These are phyloP conservation scores for Gavialis gangeticus DNA, from an alignment of 2,113 vertebrate species.

Conservation along the genomic window DNA sequence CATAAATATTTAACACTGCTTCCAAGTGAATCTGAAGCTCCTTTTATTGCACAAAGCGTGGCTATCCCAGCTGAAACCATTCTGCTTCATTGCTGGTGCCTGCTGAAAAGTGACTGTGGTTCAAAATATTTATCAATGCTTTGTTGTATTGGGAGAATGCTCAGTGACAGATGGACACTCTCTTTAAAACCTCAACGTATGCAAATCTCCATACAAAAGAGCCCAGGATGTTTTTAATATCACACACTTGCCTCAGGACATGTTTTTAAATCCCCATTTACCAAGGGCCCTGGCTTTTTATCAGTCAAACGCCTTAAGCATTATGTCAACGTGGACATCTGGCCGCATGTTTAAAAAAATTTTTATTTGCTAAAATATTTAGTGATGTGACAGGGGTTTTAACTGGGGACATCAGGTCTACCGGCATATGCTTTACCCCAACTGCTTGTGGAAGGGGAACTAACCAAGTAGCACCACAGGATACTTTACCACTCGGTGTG, in stretches of 20 bases:
- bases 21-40: slow-evolving; percentile 53
- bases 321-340: slow-evolving; percentile 97
- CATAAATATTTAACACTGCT: slow-evolving; percentile 69
- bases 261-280: slow-evolving; percentile 94
- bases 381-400: slow-evolving; percentile 76
- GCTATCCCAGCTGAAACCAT: slow-evolving; percentile 75
- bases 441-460: slow-evolving; percentile 17
- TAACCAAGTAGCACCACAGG: not conserved
- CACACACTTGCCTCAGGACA: slow-evolving; percentile 92
- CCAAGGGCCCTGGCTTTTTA: slow-evolving; percentile 91
- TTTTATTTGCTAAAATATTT: slow-evolving; percentile 86
- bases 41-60: slow-evolving; percentile 59
- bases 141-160: slow-evolving; percentile 90
- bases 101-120: slow-evolving; percentile 79
- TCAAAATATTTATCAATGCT: slow-evolving; percentile 91
- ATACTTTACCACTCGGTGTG: not conserved
- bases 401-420: slow-evolving; percentile 57
- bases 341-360: slow-evolving; percentile 85
- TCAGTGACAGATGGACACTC: slow-evolving; percentile 93
- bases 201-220: slow-evolving; percentile 94
- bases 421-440: slow-evolving; percentile 47
- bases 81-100: slow-evolving; percentile 54
- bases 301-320: slow-evolving; percentile 97
- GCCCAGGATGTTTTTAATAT: slow-evolving; percentile 95
- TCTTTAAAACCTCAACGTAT: slow-evolving; percentile 88